Evolutionary conservation across 2,797 vertebrate species (phyloP).

Genomic region (Parauchenoglanis ngamensis): DNA sequence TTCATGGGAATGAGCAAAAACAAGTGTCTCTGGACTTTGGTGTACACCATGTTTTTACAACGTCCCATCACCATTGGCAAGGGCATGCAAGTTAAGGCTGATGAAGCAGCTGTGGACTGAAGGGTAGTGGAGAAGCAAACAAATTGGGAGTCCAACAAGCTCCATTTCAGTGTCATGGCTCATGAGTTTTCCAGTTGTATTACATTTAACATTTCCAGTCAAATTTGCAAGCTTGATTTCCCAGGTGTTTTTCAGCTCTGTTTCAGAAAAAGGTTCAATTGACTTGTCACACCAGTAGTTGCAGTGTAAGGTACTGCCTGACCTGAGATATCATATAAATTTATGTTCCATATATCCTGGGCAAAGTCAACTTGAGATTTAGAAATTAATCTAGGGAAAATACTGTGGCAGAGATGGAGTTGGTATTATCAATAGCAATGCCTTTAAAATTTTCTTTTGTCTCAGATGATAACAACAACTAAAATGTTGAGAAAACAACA

Average conservation of each 20-base stretch:
- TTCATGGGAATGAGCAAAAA: slow-evolving; percentile 83
- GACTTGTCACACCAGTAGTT: slow-evolving; percentile 80
- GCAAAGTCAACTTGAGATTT: slow-evolving; percentile 77
- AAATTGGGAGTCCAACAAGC: slow-evolving; percentile 80
- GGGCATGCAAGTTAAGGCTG: slow-evolving; percentile 77
- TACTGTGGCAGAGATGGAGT: slow-evolving; percentile 78
- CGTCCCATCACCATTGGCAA: slow-evolving; percentile 83
- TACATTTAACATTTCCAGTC: slow-evolving; percentile 79
- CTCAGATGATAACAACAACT: slow-evolving; percentile 65
- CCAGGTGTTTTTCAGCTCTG: slow-evolving; percentile 85
- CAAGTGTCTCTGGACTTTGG: slow-evolving; percentile 84
- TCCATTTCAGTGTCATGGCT: slow-evolving; percentile 82
- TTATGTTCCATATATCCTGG: slow-evolving; percentile 78
- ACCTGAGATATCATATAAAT: slow-evolving; percentile 80
- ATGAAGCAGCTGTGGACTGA: slow-evolving; percentile 79
- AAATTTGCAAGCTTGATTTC: slow-evolving; percentile 77
- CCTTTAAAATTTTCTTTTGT: slow-evolving; percentile 78
- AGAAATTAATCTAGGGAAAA: slow-evolving; percentile 76
- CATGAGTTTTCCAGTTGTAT: slow-evolving; percentile 82
- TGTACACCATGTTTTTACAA: slow-evolving; percentile 84
- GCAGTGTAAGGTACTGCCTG: slow-evolving; percentile 79
- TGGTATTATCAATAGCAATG: slow-evolving; percentile 78
- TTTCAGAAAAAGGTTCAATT: slow-evolving; percentile 76
- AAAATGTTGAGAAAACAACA: slow-evolving; percentile 28
- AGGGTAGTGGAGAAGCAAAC: slow-evolving; percentile 81